Evolutionary conservation across 2,113 vertebrate species (phyloP).

Genomic region (Tachuris rubrigastra): DNA sequence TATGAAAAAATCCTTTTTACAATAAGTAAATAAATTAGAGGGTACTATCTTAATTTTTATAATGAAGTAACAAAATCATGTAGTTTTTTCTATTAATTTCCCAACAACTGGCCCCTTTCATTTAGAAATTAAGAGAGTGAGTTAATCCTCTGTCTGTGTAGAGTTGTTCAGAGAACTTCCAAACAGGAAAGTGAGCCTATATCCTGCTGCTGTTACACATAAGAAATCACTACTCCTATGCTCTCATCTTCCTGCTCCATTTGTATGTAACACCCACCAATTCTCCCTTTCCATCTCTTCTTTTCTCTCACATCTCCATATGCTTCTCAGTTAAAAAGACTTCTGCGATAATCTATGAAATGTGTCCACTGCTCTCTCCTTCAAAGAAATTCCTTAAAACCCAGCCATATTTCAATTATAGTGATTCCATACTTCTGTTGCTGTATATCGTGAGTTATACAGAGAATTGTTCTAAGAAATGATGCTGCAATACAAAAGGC

Average conservation of each 20-base stretch:
- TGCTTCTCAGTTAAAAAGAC: neutral
- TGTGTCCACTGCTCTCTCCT: neutral
- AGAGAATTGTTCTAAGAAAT: neutral
- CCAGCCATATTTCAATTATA: slow-evolving; percentile 42
- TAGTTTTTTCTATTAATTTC: neutral
- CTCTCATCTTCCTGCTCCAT: neutral
- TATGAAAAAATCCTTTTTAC: neutral
- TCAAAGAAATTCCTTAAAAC: slow-evolving; percentile 59
- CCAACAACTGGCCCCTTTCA: rapidly evolving
- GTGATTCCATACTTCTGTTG: slow-evolving; percentile 20
- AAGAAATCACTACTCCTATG: neutral
- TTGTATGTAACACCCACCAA: neutral
- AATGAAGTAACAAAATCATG: neutral
- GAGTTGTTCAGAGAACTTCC: neutral
- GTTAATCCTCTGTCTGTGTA: neutral
- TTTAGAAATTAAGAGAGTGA: neutral
- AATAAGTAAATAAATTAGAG: neutral
- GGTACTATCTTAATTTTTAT: neutral
- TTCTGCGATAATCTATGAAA: slow-evolving; percentile 31
- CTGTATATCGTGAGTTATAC: neutral
- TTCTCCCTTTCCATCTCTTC: neutral
- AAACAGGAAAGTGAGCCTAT: neutral
- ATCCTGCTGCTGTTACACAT: neutral
- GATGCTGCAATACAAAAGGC: neutral
- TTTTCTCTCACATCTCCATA: slow-evolving; percentile 14